Conservation (phyloP, 1,140 invertebrate genomes). For the Archivesica marissinica region DNA sequence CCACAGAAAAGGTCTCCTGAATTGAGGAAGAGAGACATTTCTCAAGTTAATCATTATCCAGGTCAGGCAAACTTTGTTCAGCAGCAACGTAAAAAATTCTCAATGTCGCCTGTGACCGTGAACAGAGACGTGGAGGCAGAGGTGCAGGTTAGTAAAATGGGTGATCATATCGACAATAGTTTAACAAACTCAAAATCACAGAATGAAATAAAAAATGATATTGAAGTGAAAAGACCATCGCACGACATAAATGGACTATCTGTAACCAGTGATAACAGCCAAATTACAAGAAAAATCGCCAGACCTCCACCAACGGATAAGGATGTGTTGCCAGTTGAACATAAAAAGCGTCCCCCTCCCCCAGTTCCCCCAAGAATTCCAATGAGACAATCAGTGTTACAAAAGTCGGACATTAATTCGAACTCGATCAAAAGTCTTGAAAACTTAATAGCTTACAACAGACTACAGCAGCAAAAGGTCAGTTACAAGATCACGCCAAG, state of each 20-base stretch:
- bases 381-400: conserved; percentile 18
- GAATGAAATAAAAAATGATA: not conserved
- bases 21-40: not conserved
- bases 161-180: not conserved
- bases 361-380: conserved; percentile 42
- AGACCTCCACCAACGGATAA: not conserved
- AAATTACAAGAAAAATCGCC: not conserved
- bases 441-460: conserved; percentile 56
- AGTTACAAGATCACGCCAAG: conserved; percentile 53
- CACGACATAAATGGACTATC: not conserved
- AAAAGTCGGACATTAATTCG: conserved; percentile 62
- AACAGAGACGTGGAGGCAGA: not conserved
- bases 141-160: too few species aligned
- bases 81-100: conserved; percentile 33
- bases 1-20: not conserved
- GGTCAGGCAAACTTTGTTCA: conserved; percentile 30
- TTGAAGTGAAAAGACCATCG: not conserved
- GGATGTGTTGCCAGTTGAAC: not conserved
- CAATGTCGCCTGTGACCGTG: not conserved
- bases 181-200: not conserved
- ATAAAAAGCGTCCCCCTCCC: conserved; percentile 29
- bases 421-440: conserved; percentile 66
- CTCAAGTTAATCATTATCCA: conserved; percentile 23
- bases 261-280: conserved; percentile 11
- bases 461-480: conserved; percentile 40